Evolutionary conservation across 2,797 vertebrate species (phyloP).

Genomic region (Naso thynnoides): DNA sequence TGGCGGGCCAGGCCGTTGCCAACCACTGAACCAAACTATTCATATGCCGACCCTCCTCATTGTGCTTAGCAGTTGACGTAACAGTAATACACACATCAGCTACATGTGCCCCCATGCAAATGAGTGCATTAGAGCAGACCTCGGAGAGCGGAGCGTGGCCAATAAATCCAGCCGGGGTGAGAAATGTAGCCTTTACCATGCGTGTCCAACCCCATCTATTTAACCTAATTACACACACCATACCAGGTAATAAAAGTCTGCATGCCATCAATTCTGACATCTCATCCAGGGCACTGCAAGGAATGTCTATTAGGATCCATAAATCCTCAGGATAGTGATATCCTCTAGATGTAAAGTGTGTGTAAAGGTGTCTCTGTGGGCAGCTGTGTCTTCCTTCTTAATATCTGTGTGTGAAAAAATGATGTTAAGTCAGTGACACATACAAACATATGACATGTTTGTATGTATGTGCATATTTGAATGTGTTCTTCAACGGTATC

Average conservation of each 20-base stretch:
- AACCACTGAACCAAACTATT: constrained; percentile 77
- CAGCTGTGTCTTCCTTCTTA: constrained; percentile 29
- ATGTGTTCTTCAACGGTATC: constrained; percentile 36
- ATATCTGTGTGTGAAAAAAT: constrained; percentile 32
- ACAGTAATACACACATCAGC: constrained; percentile 81
- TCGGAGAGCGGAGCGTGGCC: constrained; percentile 78
- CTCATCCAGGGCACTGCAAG: constrained; percentile 77
- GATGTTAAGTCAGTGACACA: constrained; percentile 34
- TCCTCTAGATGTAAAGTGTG: constrained; percentile 63
- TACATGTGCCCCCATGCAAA: constrained; percentile 83
- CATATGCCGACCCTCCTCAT: constrained; percentile 75
- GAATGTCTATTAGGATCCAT: constrained; percentile 82
- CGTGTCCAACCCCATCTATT: constrained; percentile 86
- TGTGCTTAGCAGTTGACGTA: constrained; percentile 75
- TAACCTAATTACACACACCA: constrained; percentile 88
- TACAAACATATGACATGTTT: constrained; percentile 28
- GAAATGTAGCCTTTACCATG: constrained; percentile 84
- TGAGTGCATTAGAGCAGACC: constrained; percentile 81
- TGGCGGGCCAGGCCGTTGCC: constrained; percentile 74
- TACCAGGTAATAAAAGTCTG: constrained; percentile 87
- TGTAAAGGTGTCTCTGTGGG: constrained; percentile 65
- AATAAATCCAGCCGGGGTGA: constrained; percentile 85
- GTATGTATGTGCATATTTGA: constrained; percentile 19
- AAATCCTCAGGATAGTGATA: constrained; percentile 75
- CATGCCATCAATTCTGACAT: constrained; percentile 86